Evolutionary conservation across 2,888 invertebrate genomes (phyloP).

Genomic region (Omphaloscelis lunosa): DNA sequence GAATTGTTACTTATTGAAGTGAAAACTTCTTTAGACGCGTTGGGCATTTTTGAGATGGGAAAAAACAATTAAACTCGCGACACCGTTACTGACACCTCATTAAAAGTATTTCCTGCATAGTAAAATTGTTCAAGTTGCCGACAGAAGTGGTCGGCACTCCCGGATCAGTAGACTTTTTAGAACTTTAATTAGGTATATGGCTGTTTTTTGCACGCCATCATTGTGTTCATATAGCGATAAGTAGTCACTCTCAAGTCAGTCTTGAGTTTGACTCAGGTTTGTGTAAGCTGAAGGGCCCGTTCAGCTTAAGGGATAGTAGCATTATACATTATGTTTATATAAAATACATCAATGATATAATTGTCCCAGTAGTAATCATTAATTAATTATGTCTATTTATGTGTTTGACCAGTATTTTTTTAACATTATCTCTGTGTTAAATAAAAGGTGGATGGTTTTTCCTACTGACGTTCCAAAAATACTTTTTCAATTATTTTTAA

Average conservation of each 20-base stretch:
- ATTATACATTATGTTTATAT: not conserved
- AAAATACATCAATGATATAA: not conserved
- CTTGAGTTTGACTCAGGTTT: not conserved
- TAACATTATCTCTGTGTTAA: too few relatives aligned
- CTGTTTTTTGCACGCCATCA: too few relatives aligned
- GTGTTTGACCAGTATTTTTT: too few relatives aligned
- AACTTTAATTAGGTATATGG: too few relatives aligned
- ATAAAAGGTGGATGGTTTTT: not conserved
- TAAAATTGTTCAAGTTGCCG: too few relatives aligned
- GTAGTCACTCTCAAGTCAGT: not conserved
- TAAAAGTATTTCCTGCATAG: too few relatives aligned
- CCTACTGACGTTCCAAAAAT: not conserved
- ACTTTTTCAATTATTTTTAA: not conserved
- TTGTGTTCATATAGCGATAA: not conserved
- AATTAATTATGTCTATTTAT: not conserved
- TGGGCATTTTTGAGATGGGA: too few relatives aligned
- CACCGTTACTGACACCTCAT: too few relatives aligned
- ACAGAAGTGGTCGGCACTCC: too few relatives aligned
- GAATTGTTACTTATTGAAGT: not conserved
- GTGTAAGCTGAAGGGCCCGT: not conserved
- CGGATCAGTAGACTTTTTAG: not conserved
- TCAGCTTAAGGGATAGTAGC: too few relatives aligned
- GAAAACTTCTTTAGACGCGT: too few relatives aligned
- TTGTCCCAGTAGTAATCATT: not conserved
- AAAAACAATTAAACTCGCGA: too few relatives aligned